Evolutionary conservation across 2,888 invertebrate species (phyloP).

Genomic region (Cacoxenus indagator): DNA sequence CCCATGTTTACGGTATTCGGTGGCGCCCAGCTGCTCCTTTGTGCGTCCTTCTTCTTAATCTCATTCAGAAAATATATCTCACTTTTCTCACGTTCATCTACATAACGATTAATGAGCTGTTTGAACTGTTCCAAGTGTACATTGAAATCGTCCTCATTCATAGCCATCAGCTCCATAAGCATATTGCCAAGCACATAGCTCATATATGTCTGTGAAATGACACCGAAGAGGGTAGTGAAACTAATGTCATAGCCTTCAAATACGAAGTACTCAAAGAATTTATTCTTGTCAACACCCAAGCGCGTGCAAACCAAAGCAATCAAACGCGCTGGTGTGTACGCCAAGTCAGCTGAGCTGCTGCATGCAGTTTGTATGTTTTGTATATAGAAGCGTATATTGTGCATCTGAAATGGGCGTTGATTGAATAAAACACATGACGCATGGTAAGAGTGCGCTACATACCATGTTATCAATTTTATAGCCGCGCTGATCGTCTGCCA

Average conservation of each 20-base stretch:
- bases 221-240: slow-evolving; percentile 55
- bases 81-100: slow-evolving; percentile 61
- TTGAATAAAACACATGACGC: background rate
- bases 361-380: slow-evolving; percentile 51
- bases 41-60: slow-evolving; percentile 53
- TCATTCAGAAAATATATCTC: slow-evolving; percentile 57
- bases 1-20: slow-evolving; percentile 48
- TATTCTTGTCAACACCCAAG: slow-evolving; percentile 51
- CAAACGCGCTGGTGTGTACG: slow-evolving; percentile 58
- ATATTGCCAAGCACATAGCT: slow-evolving; percentile 64
- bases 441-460: background rate
- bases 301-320: slow-evolving; percentile 60
- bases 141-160: slow-evolving; percentile 61
- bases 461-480: slow-evolving; percentile 65
- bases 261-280: slow-evolving; percentile 58
- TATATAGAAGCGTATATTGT: slow-evolving; percentile 63
- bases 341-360: slow-evolving; percentile 20
- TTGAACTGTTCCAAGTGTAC: slow-evolving; percentile 51
- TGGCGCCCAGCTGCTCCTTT: slow-evolving; percentile 52
- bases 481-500: slow-evolving; percentile 59
- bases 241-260: slow-evolving; percentile 50
- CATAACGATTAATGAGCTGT: slow-evolving; percentile 55
- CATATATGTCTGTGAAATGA: slow-evolving; percentile 60
- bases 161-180: slow-evolving; percentile 57
- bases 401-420: slow-evolving; percentile 45